Base-by-base conservation (phyloP, 2,113 vertebrate genomes). In the Tringa solitaria region DNA sequence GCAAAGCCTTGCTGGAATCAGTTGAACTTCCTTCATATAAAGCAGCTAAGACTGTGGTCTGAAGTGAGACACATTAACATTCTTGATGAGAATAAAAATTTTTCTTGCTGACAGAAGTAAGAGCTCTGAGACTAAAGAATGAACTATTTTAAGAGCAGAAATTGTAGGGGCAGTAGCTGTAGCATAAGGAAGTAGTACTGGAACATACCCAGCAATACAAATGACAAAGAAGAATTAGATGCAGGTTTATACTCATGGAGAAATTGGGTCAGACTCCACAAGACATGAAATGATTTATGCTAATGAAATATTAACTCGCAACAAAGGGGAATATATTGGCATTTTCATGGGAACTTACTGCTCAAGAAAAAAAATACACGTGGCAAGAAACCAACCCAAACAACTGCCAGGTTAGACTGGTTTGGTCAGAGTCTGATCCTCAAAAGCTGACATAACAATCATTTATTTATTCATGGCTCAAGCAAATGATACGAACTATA, bases 321-420 rank as follows among this genome's bases (percentile, higher is more conserved):
- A 5, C 12, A 15, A 63, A 54, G n/a, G 48, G 14, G 41, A 30
- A 57, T 69, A 64, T 17, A 45, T 5, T 91, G 89, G 64, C 21
- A 6, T 45, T 85, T 91, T 65, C 89, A 76, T 95, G 96, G 85
- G 91, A 97, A 95, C 74, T 50, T 65, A 53, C 45, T 9, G 82
- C 94, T 90, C 0, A 4, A 57, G 39, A 46, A 54, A 59, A n/a
- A 70, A 79, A 67, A 46, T 18, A 69, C 39, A 92, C 0, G 3
- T 93, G 95, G 95, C 92, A 93, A 59, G 45, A 92, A 95, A 74
- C 91, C 92, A 93, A 87, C 63, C 80, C 90, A 90, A 94, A 83
- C 78, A 90, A 72, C 10, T 3, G 4, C 87, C 93, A 75, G 79
- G 90, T 57, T 33, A 72, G 94, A 95, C 96, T 92, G 93, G 95